phyloP scores from a whole-genome alignment of 2,797 vertebrate species.

The Pteronotus mesoamericanus region DNA sequence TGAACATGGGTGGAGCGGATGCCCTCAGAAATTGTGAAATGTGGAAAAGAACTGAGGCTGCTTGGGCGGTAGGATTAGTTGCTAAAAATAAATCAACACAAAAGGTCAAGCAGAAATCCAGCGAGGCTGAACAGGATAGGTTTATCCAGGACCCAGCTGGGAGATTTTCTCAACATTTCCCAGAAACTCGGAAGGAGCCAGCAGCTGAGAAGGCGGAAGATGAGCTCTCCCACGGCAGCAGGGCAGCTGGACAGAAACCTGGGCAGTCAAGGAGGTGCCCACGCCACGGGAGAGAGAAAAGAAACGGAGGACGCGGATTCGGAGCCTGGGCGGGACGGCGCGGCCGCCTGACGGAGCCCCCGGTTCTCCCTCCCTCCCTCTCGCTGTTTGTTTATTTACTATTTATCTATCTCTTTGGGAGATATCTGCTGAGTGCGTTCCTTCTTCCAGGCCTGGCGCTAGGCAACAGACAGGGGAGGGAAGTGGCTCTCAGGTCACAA shows the following conservation, averaged over 20 bases:
- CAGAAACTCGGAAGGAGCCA: not conserved
- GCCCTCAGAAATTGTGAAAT: not conserved
- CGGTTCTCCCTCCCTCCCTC: fast-evolving
- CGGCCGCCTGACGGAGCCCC: not conserved
- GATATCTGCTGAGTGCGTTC: not conserved
- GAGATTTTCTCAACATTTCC: not conserved
- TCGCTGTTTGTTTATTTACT: not conserved
- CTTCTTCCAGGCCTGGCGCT: not conserved
- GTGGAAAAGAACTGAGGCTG: too few species aligned
- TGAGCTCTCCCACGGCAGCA: not conserved
- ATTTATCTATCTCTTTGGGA: not conserved
- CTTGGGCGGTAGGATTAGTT: too few species aligned
- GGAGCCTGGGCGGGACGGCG: not conserved
- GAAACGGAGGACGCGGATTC: too few species aligned
- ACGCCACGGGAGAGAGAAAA: not conserved
- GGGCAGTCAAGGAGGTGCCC: too few species aligned
- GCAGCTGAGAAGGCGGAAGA: not conserved
- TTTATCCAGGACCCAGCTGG: not conserved
- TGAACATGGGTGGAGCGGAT: not conserved
- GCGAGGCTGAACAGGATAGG: not conserved
- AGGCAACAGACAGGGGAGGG: not conserved
- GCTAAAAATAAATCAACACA: not conserved
- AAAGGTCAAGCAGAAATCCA: not conserved
- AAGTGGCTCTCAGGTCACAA: not conserved
- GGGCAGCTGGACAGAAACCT: not conserved